Percentiles rank a stretch among this genome's conserved stretches.
Evolutionary conservation across 2,888 invertebrate genomes (phyloP).

Genomic region (Cenopis cana): DNA sequence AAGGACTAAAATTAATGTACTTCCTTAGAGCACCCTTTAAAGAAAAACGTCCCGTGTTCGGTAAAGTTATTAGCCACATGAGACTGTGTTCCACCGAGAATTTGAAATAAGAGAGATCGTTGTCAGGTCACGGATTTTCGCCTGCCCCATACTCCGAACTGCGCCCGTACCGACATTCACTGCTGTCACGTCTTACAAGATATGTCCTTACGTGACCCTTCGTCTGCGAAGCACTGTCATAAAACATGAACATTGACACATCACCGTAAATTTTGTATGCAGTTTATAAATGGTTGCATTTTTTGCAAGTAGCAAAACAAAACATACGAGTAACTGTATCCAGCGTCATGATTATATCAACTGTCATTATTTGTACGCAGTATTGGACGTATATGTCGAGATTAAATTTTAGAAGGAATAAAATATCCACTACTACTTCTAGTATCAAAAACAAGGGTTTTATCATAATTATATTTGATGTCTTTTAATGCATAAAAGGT

Average conservation of each 20-base stretch:
- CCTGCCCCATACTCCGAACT: conserved; percentile 7
- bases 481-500: too few species aligned
- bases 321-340: too few species aligned
- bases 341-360: too few species aligned
- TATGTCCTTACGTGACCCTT: conserved; percentile 39
- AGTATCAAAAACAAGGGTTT: too few species aligned
- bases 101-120: conserved; percentile 32
- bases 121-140: conserved; percentile 39
- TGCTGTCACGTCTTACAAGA: conserved; percentile 38
- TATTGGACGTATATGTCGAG: too few species aligned
- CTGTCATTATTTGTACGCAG: too few species aligned
- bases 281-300: not conserved
- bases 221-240: conserved; percentile 22
- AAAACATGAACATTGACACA: conserved; percentile 13
- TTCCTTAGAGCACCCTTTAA: not conserved
- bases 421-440: too few species aligned
- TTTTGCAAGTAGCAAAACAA: not conserved
- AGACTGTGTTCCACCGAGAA: not conserved
- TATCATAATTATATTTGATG: too few species aligned
- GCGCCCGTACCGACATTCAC: conserved; percentile 22
- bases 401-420: too few species aligned
- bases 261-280: conserved; percentile 3
- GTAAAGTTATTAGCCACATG: not conserved
- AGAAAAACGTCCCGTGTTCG: not conserved
- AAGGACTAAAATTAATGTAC: conserved; percentile 11